Conservation (phyloP, 1,140 invertebrate genomes). For the Drosophila arawakana region DNA sequence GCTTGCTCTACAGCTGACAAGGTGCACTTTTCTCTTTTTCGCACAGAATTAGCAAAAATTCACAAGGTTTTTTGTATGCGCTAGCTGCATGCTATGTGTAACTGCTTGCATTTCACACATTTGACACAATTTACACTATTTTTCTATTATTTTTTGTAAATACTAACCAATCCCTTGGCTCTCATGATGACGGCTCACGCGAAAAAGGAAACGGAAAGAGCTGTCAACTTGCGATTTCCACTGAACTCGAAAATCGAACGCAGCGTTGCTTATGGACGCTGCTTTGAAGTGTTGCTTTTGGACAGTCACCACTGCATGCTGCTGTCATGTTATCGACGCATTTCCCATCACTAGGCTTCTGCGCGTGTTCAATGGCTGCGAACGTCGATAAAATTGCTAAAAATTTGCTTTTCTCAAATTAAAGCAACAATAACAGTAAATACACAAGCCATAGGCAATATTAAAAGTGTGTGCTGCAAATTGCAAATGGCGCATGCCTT, state of each 20-base stretch:
- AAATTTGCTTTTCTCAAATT: slow-evolving; percentile 56
- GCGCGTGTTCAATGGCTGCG: slow-evolving; percentile 71
- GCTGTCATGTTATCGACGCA: slow-evolving; percentile 38
- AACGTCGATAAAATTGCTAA: slow-evolving; percentile 68
- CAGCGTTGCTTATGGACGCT: slow-evolving; percentile 30
- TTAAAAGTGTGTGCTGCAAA: slow-evolving; percentile 19
- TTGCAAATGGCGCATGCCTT: slow-evolving; percentile 26
- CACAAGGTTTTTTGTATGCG: slow-evolving; percentile 1
- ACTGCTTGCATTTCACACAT: slow-evolving; percentile 43
- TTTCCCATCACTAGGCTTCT: slow-evolving; percentile 62
- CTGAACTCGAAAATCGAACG: slow-evolving; percentile 27
- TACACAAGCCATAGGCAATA: slow-evolving; percentile 21
- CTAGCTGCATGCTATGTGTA: slow-evolving; percentile 5
- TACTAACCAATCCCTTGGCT: slow-evolving; percentile 87
- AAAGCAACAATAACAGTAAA: slow-evolving; percentile 36
- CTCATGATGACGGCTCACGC: slow-evolving; percentile 85
- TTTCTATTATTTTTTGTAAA: slow-evolving; percentile 64
- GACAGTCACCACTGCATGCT: slow-evolving; percentile 61
- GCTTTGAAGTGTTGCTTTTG: slow-evolving; percentile 49
- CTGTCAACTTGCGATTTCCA: slow-evolving; percentile 52
- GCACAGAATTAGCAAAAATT: slow-evolving; percentile 25
- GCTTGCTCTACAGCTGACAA: neutral
- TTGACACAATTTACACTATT: slow-evolving; percentile 30
- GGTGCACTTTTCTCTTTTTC: slow-evolving; percentile 23
- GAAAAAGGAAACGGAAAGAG: slow-evolving; percentile 84